Evolutionary conservation across 2,888 invertebrate species (phyloP).

Genomic region (Embidobia sp.): DNA sequence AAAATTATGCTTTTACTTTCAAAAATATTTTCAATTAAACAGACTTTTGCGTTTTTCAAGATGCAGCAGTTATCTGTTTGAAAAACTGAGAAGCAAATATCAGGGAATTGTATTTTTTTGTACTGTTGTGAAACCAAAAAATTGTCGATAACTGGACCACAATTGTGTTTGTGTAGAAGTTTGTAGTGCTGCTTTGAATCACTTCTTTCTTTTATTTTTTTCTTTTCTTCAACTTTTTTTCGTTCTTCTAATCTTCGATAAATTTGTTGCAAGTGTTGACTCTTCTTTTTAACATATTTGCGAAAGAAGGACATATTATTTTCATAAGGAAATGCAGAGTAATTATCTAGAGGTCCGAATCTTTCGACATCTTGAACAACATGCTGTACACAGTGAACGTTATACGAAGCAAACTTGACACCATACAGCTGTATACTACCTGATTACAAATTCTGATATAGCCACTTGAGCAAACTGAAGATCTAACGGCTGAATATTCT

Average conservation of each 20-base stretch:
- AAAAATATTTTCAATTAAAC: slow-evolving; percentile 2
- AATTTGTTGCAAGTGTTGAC: slow-evolving; percentile 10
- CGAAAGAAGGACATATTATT: slow-evolving; percentile 16
- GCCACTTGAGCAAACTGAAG: slow-evolving; percentile 1
- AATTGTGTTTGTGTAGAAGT: background rate
- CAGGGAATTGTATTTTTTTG: background rate
- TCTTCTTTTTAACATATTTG: too few species aligned
- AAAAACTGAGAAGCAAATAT: background rate
- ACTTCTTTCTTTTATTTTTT: background rate
- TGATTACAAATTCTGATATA: slow-evolving; percentile 11
- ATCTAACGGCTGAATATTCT: background rate
- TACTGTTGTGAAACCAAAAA: background rate
- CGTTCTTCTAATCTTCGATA: background rate
- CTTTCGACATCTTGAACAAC: slow-evolving; percentile 13
- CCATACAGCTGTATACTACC: slow-evolving; percentile 5
- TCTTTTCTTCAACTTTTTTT: background rate
- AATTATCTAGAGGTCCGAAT: slow-evolving; percentile 31
- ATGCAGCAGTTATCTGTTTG: background rate
- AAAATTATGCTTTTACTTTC: background rate
- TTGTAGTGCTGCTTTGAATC: too few species aligned
- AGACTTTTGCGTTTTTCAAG: background rate
- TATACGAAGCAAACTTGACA: slow-evolving; percentile 24
- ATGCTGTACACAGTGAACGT: slow-evolving; percentile 21
- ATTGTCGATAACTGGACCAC: background rate
- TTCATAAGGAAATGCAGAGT: slow-evolving; percentile 31